Percentiles rank a stretch among this genome's conserved stretches.
phyloP scores from a whole-genome alignment of 2,797 vertebrate genomes.

The Myotis planiceps region DNA sequence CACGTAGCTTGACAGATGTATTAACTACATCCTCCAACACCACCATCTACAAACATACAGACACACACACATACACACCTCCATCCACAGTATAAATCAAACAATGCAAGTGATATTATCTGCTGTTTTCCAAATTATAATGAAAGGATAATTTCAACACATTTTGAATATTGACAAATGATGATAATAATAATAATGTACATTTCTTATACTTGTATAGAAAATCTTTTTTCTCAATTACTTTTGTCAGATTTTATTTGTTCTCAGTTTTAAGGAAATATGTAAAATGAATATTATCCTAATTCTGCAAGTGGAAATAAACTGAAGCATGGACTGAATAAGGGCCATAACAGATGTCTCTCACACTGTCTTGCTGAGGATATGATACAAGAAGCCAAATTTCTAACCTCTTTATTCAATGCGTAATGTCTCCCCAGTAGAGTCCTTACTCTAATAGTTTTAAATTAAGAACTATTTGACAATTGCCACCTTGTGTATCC shows the following conservation, averaged over 20 bases:
- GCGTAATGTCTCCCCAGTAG: neutral
- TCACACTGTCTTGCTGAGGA: neutral
- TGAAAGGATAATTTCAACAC: neutral
- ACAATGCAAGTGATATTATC: neutral
- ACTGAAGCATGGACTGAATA: neutral
- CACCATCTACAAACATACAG: no score
- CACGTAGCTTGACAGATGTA: neutral
- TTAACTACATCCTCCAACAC: neutral
- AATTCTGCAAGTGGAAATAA: neutral
- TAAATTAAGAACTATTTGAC: neutral
- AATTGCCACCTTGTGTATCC: no score
- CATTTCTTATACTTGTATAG: neutral
- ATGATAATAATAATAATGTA: neutral
- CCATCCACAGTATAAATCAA: neutral
- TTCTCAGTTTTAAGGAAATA: neutral
- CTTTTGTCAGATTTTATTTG: slow-evolving; percentile 11
- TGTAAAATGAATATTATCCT: neutral
- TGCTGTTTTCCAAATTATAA: neutral
- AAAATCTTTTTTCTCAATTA: neutral
- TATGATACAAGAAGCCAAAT: neutral
- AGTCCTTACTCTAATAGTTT: neutral
- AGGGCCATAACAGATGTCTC: neutral
- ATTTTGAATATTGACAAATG: neutral
- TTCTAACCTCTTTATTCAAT: neutral
- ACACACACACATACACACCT: neutral